Evolutionary conservation across 2,797 vertebrate species (phyloP), one percentile per base, ranked within the genome.

Genomic region (Notamacropus eugenii): DNA sequence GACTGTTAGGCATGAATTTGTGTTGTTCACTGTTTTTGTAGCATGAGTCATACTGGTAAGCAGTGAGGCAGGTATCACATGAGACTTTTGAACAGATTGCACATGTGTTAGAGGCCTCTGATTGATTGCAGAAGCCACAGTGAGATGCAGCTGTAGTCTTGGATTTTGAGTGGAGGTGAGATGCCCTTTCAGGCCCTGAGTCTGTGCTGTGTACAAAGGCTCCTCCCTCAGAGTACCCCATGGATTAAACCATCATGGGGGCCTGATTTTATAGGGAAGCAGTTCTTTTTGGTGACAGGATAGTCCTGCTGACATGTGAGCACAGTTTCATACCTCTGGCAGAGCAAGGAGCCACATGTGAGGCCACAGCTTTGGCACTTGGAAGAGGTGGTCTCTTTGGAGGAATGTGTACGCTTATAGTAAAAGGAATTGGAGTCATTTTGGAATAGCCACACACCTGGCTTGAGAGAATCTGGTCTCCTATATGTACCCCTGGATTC

Each of bases 71-170:
- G 90, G 98, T 82, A 98, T 99, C 99, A 91, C 99, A 99, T 6
- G 99, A 99, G 96, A 99, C 99, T 98, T 99, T 99, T 4, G 99
- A 99, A 98, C 99, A 99, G 98, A 99, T 99, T n/a, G 99, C 99
- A 97, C 99, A 99, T 91, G 99, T 99, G 98, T 99, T 99, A 12
- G 99, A 98, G 12, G 99, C 99, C 16, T 99, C 99, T 0, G 99
- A 98, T 93, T 99, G 99, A 98, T 99, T 99, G 98, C 99, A 99
- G 98, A 99, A 99, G 97, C 99, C 99, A 0, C 99, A 99, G 96
- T 99, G 99, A 0, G 98, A 98, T 74, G 97, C 95, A 97, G 98
- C 97, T 4, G 97, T 93, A 50, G 98, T 0, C 67, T 98, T 98
- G 94, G 98, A 16, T 97, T 99, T 99, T 67, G 98, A 96, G 56